These are phyloP conservation scores for Lottia gigantea DNA, from an alignment of 2,888 invertebrate genomes.

Conservation along the genomic window DNA sequence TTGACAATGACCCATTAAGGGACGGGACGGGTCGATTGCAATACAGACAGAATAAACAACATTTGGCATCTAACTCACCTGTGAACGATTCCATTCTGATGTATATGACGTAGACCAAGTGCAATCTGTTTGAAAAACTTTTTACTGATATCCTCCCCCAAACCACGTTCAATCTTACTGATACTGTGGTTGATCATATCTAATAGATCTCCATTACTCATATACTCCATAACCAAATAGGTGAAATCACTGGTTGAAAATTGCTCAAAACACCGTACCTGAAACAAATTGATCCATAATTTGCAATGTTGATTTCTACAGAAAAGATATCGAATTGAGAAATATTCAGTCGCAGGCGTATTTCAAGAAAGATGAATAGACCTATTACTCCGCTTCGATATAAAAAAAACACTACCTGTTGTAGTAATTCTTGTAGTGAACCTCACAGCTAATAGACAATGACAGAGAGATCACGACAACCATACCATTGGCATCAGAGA, in stretches of 20 bases:
- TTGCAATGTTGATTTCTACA: too few species aligned
- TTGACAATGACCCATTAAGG: too few species aligned
- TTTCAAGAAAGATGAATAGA: too few species aligned
- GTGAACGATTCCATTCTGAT: conserved; percentile 42
- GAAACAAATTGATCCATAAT: too few species aligned
- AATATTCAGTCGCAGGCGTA: too few species aligned
- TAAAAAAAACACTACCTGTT: too few species aligned
- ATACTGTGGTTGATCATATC: conserved; percentile 46
- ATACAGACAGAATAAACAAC: not conserved
- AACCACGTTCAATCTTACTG: conserved; percentile 37
- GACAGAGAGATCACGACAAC: not conserved
- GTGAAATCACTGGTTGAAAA: conserved; percentile 39
- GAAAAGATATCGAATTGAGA: too few species aligned
- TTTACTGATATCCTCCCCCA: conserved; percentile 39
- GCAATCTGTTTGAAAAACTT: conserved; percentile 43
- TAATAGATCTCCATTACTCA: conserved; percentile 44
- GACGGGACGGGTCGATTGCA: too few species aligned
- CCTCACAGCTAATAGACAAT: not conserved
- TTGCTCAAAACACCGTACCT: conserved; percentile 44
- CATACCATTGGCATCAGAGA: too few species aligned
- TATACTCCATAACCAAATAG: conserved; percentile 50
- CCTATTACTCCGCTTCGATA: too few species aligned
- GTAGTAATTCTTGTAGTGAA: too few species aligned
- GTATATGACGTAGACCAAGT: conserved; percentile 43
- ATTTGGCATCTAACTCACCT: conserved; percentile 28